These are phyloP conservation scores for Amiota communis DNA, from an alignment of 2,888 invertebrate genomes.

Conservation along the genomic window DNA sequence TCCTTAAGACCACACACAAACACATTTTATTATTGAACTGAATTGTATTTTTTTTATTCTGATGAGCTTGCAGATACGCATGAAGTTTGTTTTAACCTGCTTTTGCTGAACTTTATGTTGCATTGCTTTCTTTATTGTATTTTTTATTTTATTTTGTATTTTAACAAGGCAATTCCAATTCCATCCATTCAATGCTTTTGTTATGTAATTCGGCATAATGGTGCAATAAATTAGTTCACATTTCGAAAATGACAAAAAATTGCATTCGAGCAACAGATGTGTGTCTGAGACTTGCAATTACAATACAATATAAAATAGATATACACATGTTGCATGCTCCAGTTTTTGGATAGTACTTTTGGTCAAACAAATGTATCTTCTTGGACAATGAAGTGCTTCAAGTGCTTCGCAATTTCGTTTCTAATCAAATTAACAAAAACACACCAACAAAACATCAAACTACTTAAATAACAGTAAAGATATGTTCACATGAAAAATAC, in stretches of 20 bases:
- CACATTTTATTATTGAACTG: no score
- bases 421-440: conserved; percentile 31
- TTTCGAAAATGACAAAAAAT: conserved; percentile 65
- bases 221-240: conserved; percentile 65
- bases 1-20: no score
- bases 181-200: conserved; percentile 60
- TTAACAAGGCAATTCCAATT: background rate
- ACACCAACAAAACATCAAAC: conserved; percentile 26
- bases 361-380: conserved; percentile 27
- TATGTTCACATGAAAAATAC: conserved; percentile 28
- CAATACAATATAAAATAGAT: background rate
- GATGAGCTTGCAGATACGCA: no score
- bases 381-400: conserved; percentile 38
- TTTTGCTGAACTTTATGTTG: no score
- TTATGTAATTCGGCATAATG: conserved; percentile 64
- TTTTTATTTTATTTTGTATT: conserved; percentile 8
- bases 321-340: background rate
- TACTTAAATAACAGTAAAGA: conserved; percentile 24
- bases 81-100: no score
- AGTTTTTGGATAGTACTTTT: conserved; percentile 3
- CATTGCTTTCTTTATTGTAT: background rate
- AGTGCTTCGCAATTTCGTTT: conserved; percentile 24
- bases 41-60: no score
- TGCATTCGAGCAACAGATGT: conserved; percentile 38
- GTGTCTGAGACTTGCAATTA: no score